Conservation (phyloP, 2,113 vertebrate genomes). For the Oenanthe oenanthe region DNA sequence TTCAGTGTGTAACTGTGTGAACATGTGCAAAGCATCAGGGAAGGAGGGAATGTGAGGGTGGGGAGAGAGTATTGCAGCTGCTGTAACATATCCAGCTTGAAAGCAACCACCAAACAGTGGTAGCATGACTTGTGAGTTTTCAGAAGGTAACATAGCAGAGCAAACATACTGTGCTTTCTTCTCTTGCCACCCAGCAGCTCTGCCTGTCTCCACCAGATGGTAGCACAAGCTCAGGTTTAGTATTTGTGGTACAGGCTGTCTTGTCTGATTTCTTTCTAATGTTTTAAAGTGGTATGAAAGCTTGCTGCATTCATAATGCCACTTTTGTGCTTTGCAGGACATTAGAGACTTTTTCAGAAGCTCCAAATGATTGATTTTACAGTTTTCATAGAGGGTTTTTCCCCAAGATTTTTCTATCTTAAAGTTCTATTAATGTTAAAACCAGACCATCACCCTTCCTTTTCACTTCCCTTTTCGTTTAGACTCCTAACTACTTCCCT, state of each 20-base stretch:
- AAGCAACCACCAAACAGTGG: background rate
- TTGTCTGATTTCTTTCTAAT: background rate
- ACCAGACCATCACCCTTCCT: background rate
- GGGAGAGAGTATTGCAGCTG: background rate
- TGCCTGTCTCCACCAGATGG: conserved; percentile 44
- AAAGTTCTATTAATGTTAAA: background rate
- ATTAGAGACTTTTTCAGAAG: background rate
- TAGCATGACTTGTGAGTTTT: background rate
- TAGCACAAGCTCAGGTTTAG: background rate
- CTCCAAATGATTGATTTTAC: background rate
- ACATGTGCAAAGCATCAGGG: rapidly evolving
- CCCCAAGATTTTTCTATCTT: background rate
- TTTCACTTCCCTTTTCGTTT: background rate
- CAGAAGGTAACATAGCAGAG: background rate
- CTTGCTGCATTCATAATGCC: background rate
- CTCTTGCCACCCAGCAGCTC: background rate
- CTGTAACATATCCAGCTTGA: rapidly evolving
- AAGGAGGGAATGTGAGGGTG: background rate
- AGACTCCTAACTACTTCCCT: background rate
- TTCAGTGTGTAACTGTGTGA: background rate
- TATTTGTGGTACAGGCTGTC: background rate
- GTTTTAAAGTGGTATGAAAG: background rate
- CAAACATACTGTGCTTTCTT: background rate
- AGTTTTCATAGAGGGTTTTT: rapidly evolving
- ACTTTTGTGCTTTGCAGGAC: background rate